These are phyloP conservation scores for Micrasema minimum DNA, from an alignment of 1,140 invertebrate genomes.

Conservation along the genomic window DNA sequence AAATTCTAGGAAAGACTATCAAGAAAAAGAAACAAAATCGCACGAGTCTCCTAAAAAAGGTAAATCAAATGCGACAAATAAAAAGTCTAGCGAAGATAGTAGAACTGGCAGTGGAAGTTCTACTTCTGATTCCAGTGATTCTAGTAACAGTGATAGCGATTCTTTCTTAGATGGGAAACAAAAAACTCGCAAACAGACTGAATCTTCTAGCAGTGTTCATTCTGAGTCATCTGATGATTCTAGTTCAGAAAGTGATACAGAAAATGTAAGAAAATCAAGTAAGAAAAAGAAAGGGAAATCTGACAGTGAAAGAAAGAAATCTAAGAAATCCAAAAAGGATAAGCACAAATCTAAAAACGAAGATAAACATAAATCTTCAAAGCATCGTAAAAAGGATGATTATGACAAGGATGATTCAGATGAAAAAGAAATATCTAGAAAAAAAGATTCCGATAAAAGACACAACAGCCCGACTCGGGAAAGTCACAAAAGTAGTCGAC, in stretches of 20 bases:
- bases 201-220: slow-evolving; percentile 35
- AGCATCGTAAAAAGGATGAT: slow-evolving; percentile 6
- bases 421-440: slow-evolving; percentile 27
- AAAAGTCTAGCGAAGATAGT: slow-evolving; percentile 12
- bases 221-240: slow-evolving; percentile 35
- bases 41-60: slow-evolving; percentile 19
- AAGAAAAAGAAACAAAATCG: slow-evolving; percentile 7
- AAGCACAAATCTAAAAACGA: slow-evolving; percentile 42
- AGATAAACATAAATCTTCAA: slow-evolving; percentile 38
- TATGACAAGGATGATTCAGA: slow-evolving; percentile 29
- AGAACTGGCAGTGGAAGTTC: slow-evolving; percentile 27
- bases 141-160: slow-evolving; percentile 44
- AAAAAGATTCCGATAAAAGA: slow-evolving; percentile 26
- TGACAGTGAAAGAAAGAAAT: slow-evolving; percentile 42
- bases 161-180: slow-evolving; percentile 23
- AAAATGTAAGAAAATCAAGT: slow-evolving; percentile 24
- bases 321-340: slow-evolving; percentile 39
- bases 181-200: background rate
- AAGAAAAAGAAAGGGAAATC: slow-evolving; percentile 47
- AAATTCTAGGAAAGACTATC: slow-evolving; percentile 8
- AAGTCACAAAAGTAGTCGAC: slow-evolving; percentile 42
- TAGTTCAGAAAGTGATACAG: slow-evolving; percentile 35
- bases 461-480: slow-evolving; percentile 34
- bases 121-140: slow-evolving; percentile 33
- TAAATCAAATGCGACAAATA: slow-evolving; percentile 23